Base-by-base conservation (phyloP, 2,113 vertebrate species). In the Calyptommatus sinebrachiatus region DNA sequence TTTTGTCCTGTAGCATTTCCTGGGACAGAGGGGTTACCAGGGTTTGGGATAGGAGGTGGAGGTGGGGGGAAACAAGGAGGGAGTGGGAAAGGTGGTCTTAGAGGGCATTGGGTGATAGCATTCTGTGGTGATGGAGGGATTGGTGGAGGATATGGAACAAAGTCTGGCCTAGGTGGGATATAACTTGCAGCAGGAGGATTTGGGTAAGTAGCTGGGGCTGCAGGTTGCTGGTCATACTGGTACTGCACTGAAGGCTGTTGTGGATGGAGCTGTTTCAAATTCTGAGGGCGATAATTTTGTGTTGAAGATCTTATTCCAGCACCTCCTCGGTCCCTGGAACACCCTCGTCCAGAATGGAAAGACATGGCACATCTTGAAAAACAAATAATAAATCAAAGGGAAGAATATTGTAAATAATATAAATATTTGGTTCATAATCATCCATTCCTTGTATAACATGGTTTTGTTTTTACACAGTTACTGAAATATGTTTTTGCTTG, bases 111-210 rank as follows among this genome's bases (percentile, higher is more conserved):
- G 73, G 93, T 94, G 1, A 96, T 87, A 22, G 96, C 84, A 65
- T 85, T 92, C 28, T 95, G 95, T 0, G 94, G 86, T 63, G 96
- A 95, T 0, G 96, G 94, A 0, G 95, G 94, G 2, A 94, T 88
- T 0, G 96, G 96, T 4, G 97, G 95, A 18, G 97, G 97, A 86
- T 97, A 99, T 8, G 95, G 95, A 78, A 97, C 96, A 70, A 97
- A 98, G 90, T 98, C 97, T 0, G 96, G 93, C 53, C 96, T 94
- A 0, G 95, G 95, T 41, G 97, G 95, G 90, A 97, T 93, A 87
- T 96, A 99, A 69, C 90, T 81, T 0, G 94, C 80, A 21, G 90
- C 0, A 1, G 94, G 94, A 89, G 96, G 95, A 71, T 79, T 95
- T 0, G 95, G 93, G 85, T 97, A 98, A 1, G 94, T 89, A 0